These are phyloP conservation scores for Conus betulinus DNA, from an alignment of 1,140 invertebrate genomes.

Conservation along the genomic window DNA sequence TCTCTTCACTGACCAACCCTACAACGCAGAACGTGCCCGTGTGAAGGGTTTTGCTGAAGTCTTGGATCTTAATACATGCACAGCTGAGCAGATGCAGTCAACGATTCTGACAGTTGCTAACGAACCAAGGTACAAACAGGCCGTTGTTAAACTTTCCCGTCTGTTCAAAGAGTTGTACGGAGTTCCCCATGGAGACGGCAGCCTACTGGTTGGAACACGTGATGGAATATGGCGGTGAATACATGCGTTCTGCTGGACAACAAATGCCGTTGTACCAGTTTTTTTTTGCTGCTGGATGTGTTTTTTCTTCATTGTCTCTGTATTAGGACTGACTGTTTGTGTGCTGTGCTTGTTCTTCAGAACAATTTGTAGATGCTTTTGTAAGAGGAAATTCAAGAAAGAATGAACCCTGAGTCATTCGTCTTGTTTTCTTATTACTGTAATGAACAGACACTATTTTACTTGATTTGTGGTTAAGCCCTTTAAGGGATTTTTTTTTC, in stretches of 20 bases:
- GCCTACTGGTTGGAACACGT: constrained; percentile 58
- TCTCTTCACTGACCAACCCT: constrained; percentile 82
- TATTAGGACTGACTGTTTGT: neutral
- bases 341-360: neutral
- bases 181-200: constrained; percentile 41
- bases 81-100: constrained; percentile 38
- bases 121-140: constrained; percentile 37
- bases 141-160: constrained; percentile 50
- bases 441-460: too few species aligned
- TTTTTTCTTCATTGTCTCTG: constrained; percentile 12
- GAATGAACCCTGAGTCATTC: neutral
- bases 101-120: constrained; percentile 53
- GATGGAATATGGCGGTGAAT: constrained; percentile 57
- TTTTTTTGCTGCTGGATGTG: constrained; percentile 56
- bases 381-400: neutral
- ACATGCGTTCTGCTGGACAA: constrained; percentile 49
- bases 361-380: neutral
- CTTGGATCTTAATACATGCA: constrained; percentile 56
- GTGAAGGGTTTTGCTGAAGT: constrained; percentile 66
- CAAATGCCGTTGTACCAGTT: constrained; percentile 54
- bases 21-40: constrained; percentile 73
- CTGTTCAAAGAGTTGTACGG: constrained; percentile 42
- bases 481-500: too few species aligned
- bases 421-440: too few species aligned
- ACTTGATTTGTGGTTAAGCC: too few species aligned